Base-by-base conservation (phyloP, 1,140 invertebrate species). In the Solenopsis fugax region DNA sequence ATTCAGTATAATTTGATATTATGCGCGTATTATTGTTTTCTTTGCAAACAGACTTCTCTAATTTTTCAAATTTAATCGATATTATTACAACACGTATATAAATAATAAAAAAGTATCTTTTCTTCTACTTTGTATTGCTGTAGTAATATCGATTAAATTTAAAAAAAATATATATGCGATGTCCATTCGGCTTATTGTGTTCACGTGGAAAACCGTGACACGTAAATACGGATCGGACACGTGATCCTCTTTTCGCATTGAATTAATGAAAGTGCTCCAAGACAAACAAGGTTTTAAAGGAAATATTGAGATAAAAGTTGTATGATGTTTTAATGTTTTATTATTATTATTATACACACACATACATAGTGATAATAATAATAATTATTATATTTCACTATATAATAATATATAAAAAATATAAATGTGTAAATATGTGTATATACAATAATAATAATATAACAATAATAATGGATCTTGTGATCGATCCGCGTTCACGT, bases 121-220 rank as follows among this genome's bases (percentile, higher is more conserved):
- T 29, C 29, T 29, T 29, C 29, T 29, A 29, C 29, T 29, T 29
- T 29, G 29, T 2, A 29, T 29, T 29, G 2, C 2, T 29, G 29
- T 29, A 29, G 29, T 29, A 29, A 29, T 29, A 29, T 29, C 29
- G 29, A 29, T 29, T 29, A 0, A 29, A 29, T 29, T 29, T 29
- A 29, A 29, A 29, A 29, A 29, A 2, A 29, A 29, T 29, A 2
- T 29, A 91, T 89, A 89, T 92, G 88, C n/a, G 4, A 48, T 87
- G 90, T 82, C 69, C 75, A 54, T 16, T 24, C 78, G 87, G 87
- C 88, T 89, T 92, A 92, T 92, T 91, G 87, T 18, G 72, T 80
- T 37, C 84, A 92, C 87, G 86, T 87, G 87, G 71, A 85, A n/a
- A 45, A 78, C 71, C 29, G 69, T 21, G 54, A 86, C 87, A 93